Conservation (phyloP, 2,888 invertebrate species). For the Drosophila longiperda region DNA sequence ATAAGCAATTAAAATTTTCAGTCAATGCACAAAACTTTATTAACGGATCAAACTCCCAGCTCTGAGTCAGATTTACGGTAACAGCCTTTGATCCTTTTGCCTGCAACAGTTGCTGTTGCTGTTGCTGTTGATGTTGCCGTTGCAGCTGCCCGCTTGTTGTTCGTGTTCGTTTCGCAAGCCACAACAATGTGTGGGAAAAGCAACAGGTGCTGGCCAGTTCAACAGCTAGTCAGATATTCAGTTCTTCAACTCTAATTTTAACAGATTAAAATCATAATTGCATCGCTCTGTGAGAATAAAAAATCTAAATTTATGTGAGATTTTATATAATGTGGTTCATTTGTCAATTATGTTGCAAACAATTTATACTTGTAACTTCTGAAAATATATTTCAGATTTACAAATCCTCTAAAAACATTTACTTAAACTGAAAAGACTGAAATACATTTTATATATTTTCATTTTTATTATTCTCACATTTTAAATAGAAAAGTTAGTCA, state of each 20-base stretch:
- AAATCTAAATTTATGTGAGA: slow-evolving; percentile 19
- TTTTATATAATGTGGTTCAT: neutral
- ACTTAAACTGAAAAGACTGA: neutral
- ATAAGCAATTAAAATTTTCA: slow-evolving; percentile 77
- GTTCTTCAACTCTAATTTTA: slow-evolving; percentile 58
- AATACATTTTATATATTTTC: neutral
- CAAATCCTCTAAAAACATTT: neutral
- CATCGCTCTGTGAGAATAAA: slow-evolving; percentile 33
- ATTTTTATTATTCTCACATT: neutral
- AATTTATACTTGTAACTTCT: neutral
- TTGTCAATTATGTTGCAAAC: neutral
- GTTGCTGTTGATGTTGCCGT: slow-evolving; percentile 7
- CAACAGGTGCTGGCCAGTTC: slow-evolving; percentile 77
- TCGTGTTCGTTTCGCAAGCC: slow-evolving; percentile 34
- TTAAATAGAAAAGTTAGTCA: neutral
- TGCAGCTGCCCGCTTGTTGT: slow-evolving; percentile 39
- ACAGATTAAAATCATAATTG: slow-evolving; percentile 62
- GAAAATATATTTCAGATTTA: neutral
- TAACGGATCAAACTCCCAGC: slow-evolving; percentile 59
- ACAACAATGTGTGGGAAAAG: slow-evolving; percentile 73
- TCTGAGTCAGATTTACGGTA: slow-evolving; percentile 59
- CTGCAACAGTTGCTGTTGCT: slow-evolving; percentile 17
- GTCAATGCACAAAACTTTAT: slow-evolving; percentile 75
- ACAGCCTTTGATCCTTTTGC: slow-evolving; percentile 73
- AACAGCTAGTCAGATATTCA: slow-evolving; percentile 7